A percentile compares a stretch with the other conserved stretches of the same genome.
These are phyloP conservation scores for Ictidomys tridecemlineatus DNA, from an alignment of 2,113 vertebrate genomes.

Conservation along the genomic window DNA sequence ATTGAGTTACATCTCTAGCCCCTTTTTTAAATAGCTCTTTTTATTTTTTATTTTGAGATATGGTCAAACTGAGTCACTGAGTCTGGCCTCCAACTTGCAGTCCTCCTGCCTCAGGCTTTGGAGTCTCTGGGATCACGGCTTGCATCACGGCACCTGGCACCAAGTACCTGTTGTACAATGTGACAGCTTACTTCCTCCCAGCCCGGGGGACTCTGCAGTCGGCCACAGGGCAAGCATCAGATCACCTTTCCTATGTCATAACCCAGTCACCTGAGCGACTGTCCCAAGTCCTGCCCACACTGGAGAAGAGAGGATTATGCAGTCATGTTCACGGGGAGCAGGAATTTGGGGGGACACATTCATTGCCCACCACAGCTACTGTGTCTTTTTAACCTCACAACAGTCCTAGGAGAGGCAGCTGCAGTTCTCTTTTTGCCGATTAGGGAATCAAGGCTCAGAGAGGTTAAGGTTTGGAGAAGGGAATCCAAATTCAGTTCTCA, in stretches of 20 bases:
- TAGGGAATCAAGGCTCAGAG: not conserved
- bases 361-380: too few relatives aligned
- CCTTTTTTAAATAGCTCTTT: too few relatives aligned
- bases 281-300: not conserved
- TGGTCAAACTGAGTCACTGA: too few relatives aligned
- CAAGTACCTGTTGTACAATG: too few relatives aligned
- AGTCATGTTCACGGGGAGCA: not conserved
- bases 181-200: too few relatives aligned
- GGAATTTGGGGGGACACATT: not conserved
- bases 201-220: not conserved
- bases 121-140: too few relatives aligned
- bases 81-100: too few relatives aligned
- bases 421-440: not conserved
- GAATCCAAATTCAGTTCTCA: not conserved
- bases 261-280: not conserved
- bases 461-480: not conserved
- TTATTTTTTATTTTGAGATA: too few relatives aligned
- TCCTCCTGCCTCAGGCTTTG: too few relatives aligned
- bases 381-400: not conserved
- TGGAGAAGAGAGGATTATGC: too few relatives aligned
- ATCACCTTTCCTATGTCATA: not conserved
- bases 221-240: not conserved
- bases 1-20: too few relatives aligned
- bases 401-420: not conserved
- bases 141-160: too few relatives aligned